A percentile compares a stretch with the other conserved stretches of the same genome.
phyloP scores from a whole-genome alignment of 2,797 vertebrate genomes.

The Pseudotriccus pelzelni region DNA sequence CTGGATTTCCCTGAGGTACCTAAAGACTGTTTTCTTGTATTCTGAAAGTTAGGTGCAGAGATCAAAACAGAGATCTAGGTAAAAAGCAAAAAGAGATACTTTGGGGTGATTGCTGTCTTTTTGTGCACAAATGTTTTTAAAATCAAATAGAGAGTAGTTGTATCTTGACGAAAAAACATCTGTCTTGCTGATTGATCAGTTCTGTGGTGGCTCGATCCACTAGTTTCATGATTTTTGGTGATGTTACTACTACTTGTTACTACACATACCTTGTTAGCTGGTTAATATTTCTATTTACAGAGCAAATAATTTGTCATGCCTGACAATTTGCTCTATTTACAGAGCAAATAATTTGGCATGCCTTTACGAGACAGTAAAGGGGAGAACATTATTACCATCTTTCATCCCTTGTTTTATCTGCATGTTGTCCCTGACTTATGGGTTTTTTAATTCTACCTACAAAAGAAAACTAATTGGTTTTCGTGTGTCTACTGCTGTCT shows the following conservation, averaged over 20 bases:
- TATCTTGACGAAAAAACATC: not conserved
- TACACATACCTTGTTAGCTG: not conserved
- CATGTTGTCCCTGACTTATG: not conserved
- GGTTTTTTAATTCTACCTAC: not conserved
- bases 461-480: not conserved
- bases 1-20: slow-evolving; percentile 5
- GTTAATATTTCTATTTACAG: not conserved
- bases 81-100: not conserved
- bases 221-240: not conserved
- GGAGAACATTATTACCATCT: not conserved
- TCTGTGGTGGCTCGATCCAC: not conserved
- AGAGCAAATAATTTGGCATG: not conserved
- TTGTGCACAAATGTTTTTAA: not conserved
- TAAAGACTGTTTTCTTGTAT: not conserved
- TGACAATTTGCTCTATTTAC: not conserved
- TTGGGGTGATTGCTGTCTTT: not conserved
- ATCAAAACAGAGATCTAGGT: not conserved
- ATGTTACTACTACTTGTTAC: not conserved
- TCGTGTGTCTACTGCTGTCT: not conserved
- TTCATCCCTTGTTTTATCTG: not conserved
- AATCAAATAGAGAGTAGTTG: not conserved
- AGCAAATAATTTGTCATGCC: not conserved
- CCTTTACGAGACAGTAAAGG: not conserved
- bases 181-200: not conserved
- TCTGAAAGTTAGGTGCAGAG: slow-evolving; percentile 1